Evolutionary conservation across 2,888 invertebrate species (phyloP).

Genomic region (Mayetiola destructor): DNA sequence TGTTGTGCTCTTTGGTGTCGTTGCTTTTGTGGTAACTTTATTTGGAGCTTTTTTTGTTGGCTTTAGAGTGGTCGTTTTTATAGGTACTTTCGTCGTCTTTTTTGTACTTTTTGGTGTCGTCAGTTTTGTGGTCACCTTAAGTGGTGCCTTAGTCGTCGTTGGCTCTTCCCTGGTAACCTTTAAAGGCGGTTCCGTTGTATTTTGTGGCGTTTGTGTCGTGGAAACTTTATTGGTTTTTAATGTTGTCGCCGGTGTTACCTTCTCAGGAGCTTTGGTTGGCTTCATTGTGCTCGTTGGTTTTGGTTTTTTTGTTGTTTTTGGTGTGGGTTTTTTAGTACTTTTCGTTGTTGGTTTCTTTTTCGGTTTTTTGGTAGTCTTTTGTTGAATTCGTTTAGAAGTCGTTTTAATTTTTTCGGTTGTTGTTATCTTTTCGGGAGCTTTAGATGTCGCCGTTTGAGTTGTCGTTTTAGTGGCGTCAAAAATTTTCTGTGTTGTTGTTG

Average conservation of each 20-base stretch:
- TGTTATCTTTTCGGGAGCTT: background rate
- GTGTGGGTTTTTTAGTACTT: background rate
- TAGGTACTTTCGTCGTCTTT: background rate
- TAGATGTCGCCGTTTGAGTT: background rate
- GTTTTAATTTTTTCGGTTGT: background rate
- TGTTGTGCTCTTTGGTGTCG: background rate
- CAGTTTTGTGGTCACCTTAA: too few relatives aligned
- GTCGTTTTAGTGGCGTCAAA: background rate
- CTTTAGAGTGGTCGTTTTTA: background rate
- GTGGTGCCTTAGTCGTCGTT: too few relatives aligned
- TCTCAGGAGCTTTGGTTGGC: background rate
- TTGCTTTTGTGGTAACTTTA: background rate
- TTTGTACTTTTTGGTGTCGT: too few relatives aligned
- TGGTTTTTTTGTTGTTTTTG: background rate
- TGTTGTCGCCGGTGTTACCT: background rate
- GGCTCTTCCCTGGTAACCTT: background rate
- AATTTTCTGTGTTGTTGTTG: background rate
- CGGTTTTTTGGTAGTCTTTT: background rate
- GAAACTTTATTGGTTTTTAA: too few relatives aligned
- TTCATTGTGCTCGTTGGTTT: background rate
- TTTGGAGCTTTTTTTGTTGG: too few relatives aligned
- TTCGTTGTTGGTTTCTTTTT: background rate
- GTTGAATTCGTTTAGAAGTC: background rate
- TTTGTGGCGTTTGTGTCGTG: too few relatives aligned
- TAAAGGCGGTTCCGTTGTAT: too few relatives aligned